Percentiles rank a stretch among this genome's conserved stretches.
Conservation (phyloP, 2,888 invertebrate species). For the Ariolimax columbianus region DNA sequence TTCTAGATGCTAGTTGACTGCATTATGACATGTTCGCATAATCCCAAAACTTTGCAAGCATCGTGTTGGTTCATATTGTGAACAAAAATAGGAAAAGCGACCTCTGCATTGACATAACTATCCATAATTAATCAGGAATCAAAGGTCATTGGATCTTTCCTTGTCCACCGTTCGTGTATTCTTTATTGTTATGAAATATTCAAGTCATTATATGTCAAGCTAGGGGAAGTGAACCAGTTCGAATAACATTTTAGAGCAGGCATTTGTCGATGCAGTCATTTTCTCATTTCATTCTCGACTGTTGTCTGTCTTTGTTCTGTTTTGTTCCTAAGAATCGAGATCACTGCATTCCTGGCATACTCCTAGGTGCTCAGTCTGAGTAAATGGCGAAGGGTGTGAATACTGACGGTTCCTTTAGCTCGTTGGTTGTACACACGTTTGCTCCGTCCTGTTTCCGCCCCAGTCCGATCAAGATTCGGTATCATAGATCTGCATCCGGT, state of each 20-base stretch:
- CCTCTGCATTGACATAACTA: neutral
- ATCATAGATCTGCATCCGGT: too few relatives aligned
- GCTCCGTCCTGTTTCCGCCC: too few relatives aligned
- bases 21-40: neutral
- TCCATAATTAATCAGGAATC: constrained; percentile 10
- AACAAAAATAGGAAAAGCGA: neutral
- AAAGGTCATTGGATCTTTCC: constrained; percentile 14
- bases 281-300: neutral
- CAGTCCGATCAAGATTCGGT: too few relatives aligned
- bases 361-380: too few relatives aligned
- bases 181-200: neutral
- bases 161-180: neutral
- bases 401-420: too few relatives aligned
- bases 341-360: too few relatives aligned
- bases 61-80: neutral
- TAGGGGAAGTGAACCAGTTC: neutral
- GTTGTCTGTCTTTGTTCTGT: neutral
- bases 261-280: neutral
- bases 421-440: too few relatives aligned
- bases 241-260: neutral
- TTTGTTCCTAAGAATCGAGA: neutral
- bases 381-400: too few relatives aligned
- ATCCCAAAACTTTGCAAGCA: neutral
- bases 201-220: neutral
- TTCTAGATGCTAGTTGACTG: too few relatives aligned